Percentiles rank a stretch among this genome's conserved stretches.
These are phyloP conservation scores for Dendroctonus ponderosae DNA, from an alignment of 1,140 invertebrate genomes.

Conservation along the genomic window DNA sequence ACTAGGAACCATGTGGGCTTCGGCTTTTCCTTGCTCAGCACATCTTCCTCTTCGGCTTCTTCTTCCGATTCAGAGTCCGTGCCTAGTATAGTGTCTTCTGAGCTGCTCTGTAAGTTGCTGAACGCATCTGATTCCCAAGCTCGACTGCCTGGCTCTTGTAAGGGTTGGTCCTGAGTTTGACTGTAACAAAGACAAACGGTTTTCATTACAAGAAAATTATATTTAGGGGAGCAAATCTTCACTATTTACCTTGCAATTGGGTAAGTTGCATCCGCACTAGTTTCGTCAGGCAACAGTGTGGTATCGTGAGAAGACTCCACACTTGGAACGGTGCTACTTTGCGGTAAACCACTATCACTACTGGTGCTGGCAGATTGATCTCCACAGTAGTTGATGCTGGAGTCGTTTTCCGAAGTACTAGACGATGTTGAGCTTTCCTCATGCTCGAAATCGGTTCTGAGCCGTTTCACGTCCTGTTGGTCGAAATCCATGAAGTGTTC, in stretches of 20 bases:
- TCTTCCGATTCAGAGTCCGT: slow-evolving; percentile 50
- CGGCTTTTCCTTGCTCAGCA: slow-evolving; percentile 61
- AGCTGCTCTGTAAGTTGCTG: slow-evolving; percentile 36
- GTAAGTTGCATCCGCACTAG: no score
- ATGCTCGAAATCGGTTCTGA: slow-evolving; percentile 39
- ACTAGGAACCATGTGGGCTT: slow-evolving; percentile 67
- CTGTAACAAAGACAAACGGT: no score
- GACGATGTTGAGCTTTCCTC: slow-evolving; percentile 37
- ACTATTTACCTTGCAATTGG: no score
- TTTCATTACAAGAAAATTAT: no score
- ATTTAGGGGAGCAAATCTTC: no score
- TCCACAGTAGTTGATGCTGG: slow-evolving; percentile 11
- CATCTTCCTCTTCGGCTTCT: slow-evolving; percentile 50
- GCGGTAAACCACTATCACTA: slow-evolving; percentile 37
- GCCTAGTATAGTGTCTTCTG: slow-evolving; percentile 40
- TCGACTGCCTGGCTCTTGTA: neutral
- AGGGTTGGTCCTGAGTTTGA: neutral
- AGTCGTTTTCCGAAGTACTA: slow-evolving; percentile 38
- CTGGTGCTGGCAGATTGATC: slow-evolving; percentile 37
- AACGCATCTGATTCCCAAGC: slow-evolving; percentile 21
- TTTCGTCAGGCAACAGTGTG: no score
- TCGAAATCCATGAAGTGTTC: slow-evolving; percentile 21
- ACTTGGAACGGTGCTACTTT: slow-evolving; percentile 16
- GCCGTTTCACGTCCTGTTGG: slow-evolving; percentile 40
- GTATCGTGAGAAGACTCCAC: no score